These are phyloP conservation scores for Dastarcus helophoroides DNA, from an alignment of 2,888 invertebrate genomes.

Conservation along the genomic window DNA sequence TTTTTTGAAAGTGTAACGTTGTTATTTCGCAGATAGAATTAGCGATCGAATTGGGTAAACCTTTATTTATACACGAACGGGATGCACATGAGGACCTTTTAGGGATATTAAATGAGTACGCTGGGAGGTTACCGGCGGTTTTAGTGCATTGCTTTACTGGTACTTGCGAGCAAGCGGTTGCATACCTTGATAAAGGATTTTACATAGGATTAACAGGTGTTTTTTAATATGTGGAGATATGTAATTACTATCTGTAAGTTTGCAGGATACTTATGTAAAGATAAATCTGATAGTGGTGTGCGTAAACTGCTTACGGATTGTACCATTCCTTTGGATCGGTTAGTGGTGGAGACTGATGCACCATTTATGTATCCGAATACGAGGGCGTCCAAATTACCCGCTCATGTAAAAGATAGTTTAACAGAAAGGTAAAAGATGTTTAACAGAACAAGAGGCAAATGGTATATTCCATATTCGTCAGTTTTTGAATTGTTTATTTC, in stretches of 20 bases:
- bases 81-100: constrained; percentile 81
- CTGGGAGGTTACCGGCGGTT: constrained; percentile 56
- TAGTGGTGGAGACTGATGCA: constrained; percentile 86
- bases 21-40: constrained; percentile 57
- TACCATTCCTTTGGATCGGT: constrained; percentile 67
- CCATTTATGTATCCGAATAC: constrained; percentile 96
- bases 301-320: constrained; percentile 71
- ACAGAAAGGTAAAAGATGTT: constrained; percentile 74
- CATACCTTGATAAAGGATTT: constrained; percentile 75
- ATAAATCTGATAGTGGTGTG: constrained; percentile 85
- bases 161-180: constrained; percentile 67
- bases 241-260: constrained; percentile 5
- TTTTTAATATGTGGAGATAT: constrained; percentile 7
- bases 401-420: constrained; percentile 75
- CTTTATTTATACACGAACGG: constrained; percentile 83
- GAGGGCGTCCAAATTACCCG: constrained; percentile 80
- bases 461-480: no score
- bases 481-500: no score
- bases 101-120: constrained; percentile 51
- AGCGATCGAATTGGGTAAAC: constrained; percentile 77
- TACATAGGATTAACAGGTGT: constrained; percentile 72
- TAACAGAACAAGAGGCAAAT: no score
- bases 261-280: constrained; percentile 73
- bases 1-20: no score
- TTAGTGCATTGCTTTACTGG: constrained; percentile 90